phyloP scores from a whole-genome alignment of 2,113 vertebrate species.

The Thomomys bottae region DNA sequence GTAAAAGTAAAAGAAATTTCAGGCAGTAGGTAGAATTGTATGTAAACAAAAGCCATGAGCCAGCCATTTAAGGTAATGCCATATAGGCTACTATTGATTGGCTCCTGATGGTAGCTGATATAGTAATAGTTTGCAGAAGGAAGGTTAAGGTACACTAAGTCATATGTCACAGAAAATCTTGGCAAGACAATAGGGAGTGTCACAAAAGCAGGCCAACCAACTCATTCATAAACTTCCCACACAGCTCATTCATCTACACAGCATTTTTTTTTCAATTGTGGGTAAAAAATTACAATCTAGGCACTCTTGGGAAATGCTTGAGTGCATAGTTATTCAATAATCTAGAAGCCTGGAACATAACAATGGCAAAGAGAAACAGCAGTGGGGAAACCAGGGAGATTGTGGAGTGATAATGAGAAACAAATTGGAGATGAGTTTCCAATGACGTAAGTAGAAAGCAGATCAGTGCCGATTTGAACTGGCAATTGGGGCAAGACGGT shows the following conservation, averaged over 20 bases:
- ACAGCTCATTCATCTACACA: conserved; percentile 22
- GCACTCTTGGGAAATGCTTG: conserved; percentile 30
- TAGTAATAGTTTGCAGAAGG: conserved; percentile 43
- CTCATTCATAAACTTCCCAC: background rate
- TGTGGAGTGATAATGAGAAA: background rate
- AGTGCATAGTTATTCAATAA: conserved; percentile 17
- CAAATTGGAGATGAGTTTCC: conserved; percentile 36
- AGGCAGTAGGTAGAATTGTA: background rate
- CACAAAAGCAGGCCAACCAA: conserved; percentile 32
- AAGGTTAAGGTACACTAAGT: conserved; percentile 42
- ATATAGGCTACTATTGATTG: conserved; percentile 13
- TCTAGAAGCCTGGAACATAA: conserved; percentile 43
- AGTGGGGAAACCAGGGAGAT: background rate
- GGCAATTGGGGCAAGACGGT: background rate
- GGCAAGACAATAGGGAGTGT: conserved; percentile 5
- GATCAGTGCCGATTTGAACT: background rate
- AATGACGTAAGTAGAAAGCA: background rate
- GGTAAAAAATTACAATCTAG: conserved; percentile 13
- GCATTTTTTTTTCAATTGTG: conserved; percentile 53
- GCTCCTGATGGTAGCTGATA: conserved; percentile 27
- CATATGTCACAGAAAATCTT: conserved; percentile 55
- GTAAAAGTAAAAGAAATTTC: conserved; percentile 28
- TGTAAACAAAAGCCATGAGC: background rate
- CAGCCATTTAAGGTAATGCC: background rate
- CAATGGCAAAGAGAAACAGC: background rate